Conservation (phyloP, 1,140 invertebrate genomes). For the Ips typographus region DNA sequence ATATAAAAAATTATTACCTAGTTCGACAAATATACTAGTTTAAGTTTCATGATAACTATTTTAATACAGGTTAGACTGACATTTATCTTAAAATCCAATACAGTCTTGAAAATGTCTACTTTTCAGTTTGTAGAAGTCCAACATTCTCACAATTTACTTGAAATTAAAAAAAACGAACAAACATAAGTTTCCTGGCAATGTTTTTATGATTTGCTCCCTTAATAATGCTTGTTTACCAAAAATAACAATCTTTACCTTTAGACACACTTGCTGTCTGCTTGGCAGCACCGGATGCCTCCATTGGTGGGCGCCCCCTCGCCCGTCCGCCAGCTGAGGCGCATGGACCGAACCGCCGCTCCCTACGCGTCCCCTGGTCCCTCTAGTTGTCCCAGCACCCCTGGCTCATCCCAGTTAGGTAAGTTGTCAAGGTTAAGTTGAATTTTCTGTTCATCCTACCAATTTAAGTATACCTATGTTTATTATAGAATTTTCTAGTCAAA, state of each 20-base stretch:
- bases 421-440: neutral
- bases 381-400: slow-evolving; percentile 24
- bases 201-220: no score
- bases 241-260: neutral
- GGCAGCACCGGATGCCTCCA: slow-evolving; percentile 51
- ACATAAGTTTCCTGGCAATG: no score
- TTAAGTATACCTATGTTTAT: neutral
- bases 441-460: neutral
- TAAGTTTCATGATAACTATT: no score
- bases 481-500: neutral
- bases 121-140: no score
- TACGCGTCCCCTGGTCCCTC: slow-evolving; percentile 36
- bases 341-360: slow-evolving; percentile 52
- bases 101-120: no score
- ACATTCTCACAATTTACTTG: no score
- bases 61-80: no score
- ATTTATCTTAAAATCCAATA: no score
- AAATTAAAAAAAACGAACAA: no score
- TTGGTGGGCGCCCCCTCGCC: slow-evolving; percentile 42
- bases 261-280: slow-evolving; percentile 18
- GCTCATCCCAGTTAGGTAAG: slow-evolving; percentile 20
- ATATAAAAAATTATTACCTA: no score
- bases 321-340: slow-evolving; percentile 50
- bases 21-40: no score
- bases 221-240: neutral